phyloP scores from a whole-genome alignment of 1,140 invertebrate genomes.

The Brachionus koreanus region DNA sequence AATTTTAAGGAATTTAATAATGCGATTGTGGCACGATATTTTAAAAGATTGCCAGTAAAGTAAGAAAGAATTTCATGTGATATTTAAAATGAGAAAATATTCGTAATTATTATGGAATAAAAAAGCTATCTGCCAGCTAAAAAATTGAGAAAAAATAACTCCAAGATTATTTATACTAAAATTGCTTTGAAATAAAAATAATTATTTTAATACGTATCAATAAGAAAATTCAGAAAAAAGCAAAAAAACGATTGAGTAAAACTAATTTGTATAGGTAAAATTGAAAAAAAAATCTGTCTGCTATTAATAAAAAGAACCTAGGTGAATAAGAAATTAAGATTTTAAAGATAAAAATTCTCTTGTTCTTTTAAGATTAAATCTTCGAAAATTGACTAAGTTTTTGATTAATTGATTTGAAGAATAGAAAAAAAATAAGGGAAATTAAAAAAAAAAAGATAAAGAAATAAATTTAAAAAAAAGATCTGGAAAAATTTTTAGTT shows the following conservation, averaged over 20 bases:
- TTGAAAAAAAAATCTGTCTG: not conserved
- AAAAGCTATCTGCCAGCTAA: not conserved
- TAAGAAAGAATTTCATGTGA: not conserved
- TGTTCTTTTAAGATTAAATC: too few species aligned
- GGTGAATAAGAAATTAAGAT: too few species aligned
- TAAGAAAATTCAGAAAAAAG: not conserved
- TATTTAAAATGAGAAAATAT: not conserved
- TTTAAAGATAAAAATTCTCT: too few species aligned
- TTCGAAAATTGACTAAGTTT: too few species aligned
- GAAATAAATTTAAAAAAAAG: too few species aligned
- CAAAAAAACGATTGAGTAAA: not conserved
- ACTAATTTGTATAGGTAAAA: not conserved
- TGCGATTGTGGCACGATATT: not conserved
- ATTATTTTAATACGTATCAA: not conserved
- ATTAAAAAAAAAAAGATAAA: too few species aligned
- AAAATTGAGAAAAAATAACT: not conserved
- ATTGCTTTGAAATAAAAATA: not conserved
- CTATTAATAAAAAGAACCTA: not conserved
- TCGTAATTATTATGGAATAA: not conserved
- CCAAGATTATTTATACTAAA: not conserved
- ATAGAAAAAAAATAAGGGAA: too few species aligned
- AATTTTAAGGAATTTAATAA: not conserved
- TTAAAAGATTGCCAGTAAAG: not conserved
- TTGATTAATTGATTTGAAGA: too few species aligned
- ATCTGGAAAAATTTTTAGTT: too few species aligned